phyloP scores from a whole-genome alignment of 2,888 invertebrate genomes.

The Polymixis flavicincta region DNA sequence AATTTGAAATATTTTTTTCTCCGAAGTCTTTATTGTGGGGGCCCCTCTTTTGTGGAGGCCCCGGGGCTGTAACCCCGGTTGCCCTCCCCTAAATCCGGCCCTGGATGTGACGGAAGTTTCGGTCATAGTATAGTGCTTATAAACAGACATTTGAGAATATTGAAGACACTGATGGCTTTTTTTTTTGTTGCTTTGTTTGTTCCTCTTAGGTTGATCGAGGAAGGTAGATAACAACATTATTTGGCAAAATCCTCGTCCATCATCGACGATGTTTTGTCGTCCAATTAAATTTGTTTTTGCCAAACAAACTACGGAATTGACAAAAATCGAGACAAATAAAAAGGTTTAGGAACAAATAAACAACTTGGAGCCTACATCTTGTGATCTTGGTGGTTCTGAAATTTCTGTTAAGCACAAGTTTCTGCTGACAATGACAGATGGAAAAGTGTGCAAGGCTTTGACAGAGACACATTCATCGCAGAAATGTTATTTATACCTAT shows the following conservation, averaged over 20 bases:
- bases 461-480: conserved; percentile 45
- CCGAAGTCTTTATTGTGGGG: too few relatives aligned
- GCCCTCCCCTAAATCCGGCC: too few relatives aligned
- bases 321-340: conserved; percentile 36
- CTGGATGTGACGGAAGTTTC: neutral
- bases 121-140: conserved; percentile 18
- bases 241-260: conserved; percentile 20
- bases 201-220: conserved; percentile 8
- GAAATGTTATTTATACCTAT: too few relatives aligned
- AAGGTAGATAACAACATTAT: conserved; percentile 5
- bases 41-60: too few relatives aligned
- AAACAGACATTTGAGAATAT: conserved; percentile 15
- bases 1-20: too few relatives aligned
- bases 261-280: conserved; percentile 9
- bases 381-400: conserved; percentile 9
- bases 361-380: conserved; percentile 30
- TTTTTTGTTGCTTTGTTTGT: conserved; percentile 16
- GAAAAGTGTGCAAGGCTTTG: conserved; percentile 41
- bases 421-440: conserved; percentile 28
- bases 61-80: too few relatives aligned
- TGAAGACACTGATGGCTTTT: conserved; percentile 3
- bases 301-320: conserved; percentile 9
- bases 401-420: conserved; percentile 38
- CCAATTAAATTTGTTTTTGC: conserved; percentile 11
- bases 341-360: conserved; percentile 29